These are phyloP conservation scores for Mactromeris polynyma DNA, from an alignment of 2,888 invertebrate genomes.

Conservation along the genomic window DNA sequence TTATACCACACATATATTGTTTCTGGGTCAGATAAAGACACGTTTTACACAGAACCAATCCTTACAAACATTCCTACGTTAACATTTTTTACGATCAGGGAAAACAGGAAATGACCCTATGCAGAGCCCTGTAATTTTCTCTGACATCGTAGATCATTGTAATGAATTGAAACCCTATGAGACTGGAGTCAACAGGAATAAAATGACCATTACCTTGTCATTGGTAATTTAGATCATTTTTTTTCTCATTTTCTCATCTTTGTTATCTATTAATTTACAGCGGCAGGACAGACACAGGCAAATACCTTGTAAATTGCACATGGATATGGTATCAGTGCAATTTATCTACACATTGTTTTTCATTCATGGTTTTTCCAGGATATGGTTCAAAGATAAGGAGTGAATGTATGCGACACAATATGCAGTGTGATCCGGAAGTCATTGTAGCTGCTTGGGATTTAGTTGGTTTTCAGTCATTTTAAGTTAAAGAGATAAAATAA, in stretches of 20 bases:
- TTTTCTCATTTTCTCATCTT: neutral
- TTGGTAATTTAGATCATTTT: neutral
- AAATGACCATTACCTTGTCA: slow-evolving; percentile 17
- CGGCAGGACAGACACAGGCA: neutral
- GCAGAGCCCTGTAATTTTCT: neutral
- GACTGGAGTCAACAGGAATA: neutral
- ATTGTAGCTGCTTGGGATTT: too few relatives aligned
- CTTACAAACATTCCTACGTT: neutral
- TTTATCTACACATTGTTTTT: neutral
- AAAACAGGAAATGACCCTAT: slow-evolving; percentile 3
- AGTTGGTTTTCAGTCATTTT: too few relatives aligned
- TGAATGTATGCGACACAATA: neutral
- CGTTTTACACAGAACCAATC: neutral
- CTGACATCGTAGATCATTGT: neutral
- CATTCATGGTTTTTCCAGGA: neutral
- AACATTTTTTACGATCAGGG: neutral
- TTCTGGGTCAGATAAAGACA: neutral
- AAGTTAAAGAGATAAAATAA: too few relatives aligned
- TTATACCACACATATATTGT: too few relatives aligned
- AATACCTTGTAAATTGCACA: neutral
- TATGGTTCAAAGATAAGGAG: neutral
- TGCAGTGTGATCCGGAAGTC: neutral
- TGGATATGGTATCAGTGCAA: neutral
- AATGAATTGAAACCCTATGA: neutral
- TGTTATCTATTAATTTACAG: neutral